A percentile compares a stretch with the other conserved stretches of the same genome.
Conservation (phyloP, 2,797 vertebrate species). For the Megalops cyprinoides region DNA sequence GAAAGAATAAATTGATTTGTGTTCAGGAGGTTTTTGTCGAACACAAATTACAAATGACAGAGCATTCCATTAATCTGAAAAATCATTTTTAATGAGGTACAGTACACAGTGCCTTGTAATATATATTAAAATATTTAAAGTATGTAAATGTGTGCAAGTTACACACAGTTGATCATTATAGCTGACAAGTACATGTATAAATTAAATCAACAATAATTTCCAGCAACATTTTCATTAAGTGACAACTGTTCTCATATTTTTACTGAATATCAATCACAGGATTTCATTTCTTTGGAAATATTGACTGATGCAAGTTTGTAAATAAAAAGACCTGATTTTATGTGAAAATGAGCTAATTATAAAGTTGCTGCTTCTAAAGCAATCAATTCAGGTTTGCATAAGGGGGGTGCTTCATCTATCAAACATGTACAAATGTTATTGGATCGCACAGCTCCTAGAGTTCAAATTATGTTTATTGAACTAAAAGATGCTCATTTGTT, state of each 20-base stretch:
- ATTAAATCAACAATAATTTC: neutral
- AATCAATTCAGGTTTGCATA: too few relatives aligned
- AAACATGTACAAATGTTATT: too few relatives aligned
- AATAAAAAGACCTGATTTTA: too few relatives aligned
- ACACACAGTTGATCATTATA: neutral
- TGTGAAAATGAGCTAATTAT: too few relatives aligned
- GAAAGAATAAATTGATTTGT: slow-evolving; percentile 6
- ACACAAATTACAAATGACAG: slow-evolving; percentile 4
- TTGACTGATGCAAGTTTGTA: neutral
- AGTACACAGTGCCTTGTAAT: neutral
- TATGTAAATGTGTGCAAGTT: slow-evolving; percentile 7
- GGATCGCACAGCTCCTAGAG: too few relatives aligned
- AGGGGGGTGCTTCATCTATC: too few relatives aligned
- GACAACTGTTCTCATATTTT: neutral
- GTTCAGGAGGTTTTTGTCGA: slow-evolving; percentile 1
- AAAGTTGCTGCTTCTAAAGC: too few relatives aligned
- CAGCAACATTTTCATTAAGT: neutral
- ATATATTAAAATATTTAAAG: neutral
- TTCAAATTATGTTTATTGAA: too few relatives aligned
- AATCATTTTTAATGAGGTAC: slow-evolving; percentile 4
- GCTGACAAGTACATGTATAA: neutral
- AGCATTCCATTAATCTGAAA: slow-evolving; percentile 4
- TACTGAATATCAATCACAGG: neutral
- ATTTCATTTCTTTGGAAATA: neutral
- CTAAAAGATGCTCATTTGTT: too few relatives aligned